These are phyloP conservation scores for Esox lucius DNA, from an alignment of 2,797 vertebrate species.

Conservation along the genomic window DNA sequence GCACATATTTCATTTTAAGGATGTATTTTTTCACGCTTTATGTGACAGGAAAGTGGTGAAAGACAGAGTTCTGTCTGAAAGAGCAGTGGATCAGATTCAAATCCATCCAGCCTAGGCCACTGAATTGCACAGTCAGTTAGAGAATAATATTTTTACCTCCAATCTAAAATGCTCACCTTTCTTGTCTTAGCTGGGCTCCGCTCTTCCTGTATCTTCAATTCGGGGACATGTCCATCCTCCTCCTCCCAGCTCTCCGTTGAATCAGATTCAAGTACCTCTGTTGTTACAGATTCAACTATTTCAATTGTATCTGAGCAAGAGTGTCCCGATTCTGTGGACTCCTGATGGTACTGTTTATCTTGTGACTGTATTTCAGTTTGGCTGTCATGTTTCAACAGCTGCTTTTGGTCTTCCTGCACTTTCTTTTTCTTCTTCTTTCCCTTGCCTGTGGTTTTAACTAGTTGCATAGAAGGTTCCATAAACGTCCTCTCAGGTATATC, in stretches of 20 bases:
- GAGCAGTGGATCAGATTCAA: too few relatives aligned
- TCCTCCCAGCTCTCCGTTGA: slow-evolving; percentile 46
- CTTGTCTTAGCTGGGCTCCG: slow-evolving; percentile 23
- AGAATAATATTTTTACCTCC: neutral
- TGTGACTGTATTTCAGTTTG: slow-evolving; percentile 14
- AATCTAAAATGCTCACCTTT: slow-evolving; percentile 60
- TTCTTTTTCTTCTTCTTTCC: slow-evolving; percentile 40
- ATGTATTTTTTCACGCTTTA: too few relatives aligned
- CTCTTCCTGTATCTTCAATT: slow-evolving; percentile 28
- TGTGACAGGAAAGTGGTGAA: too few relatives aligned
- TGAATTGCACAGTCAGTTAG: too few relatives aligned
- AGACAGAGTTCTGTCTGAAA: too few relatives aligned
- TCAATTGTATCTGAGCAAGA: slow-evolving; percentile 34
- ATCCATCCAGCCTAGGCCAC: too few relatives aligned
- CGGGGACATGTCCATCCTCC: slow-evolving; percentile 26
- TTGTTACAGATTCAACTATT: slow-evolving; percentile 29
- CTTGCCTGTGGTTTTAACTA: slow-evolving; percentile 25
- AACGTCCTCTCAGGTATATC: slow-evolving; percentile 6
- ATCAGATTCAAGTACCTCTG: slow-evolving; percentile 40
- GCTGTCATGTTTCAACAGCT: neutral
- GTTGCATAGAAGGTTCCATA: slow-evolving; percentile 9
- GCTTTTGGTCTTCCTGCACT: slow-evolving; percentile 9
- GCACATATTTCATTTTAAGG: neutral
- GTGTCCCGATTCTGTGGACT: slow-evolving; percentile 26
- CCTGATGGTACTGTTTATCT: slow-evolving; percentile 26